These are phyloP conservation scores for Netelia virgata DNA, from an alignment of 2,888 invertebrate species.

Conservation along the genomic window DNA sequence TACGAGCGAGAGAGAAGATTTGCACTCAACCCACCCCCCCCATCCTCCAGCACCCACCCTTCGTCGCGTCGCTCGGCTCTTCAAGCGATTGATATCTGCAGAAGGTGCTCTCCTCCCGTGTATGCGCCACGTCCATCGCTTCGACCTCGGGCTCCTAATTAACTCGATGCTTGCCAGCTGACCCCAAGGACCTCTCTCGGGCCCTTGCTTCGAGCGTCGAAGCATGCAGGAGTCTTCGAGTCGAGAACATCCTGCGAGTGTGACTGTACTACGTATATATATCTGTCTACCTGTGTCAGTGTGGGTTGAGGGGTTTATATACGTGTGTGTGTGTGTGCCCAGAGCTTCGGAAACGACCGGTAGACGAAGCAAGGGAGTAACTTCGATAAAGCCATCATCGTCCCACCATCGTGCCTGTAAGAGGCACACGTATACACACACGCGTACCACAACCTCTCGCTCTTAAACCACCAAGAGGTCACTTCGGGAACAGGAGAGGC, in stretches of 20 bases:
- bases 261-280: conserved; percentile 54
- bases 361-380: conserved; percentile 61
- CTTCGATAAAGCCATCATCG: conserved; percentile 83
- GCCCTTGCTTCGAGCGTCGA: conserved; percentile 74
- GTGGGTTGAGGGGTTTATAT: conserved; percentile 17
- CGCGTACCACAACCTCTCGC: background rate
- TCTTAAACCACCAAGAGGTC: background rate
- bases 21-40: no score
- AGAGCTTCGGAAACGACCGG: background rate
- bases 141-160: conserved; percentile 82
- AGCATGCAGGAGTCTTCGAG: conserved; percentile 75
- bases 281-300: conserved; percentile 4
- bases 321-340: conserved; percentile 5
- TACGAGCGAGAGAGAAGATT: no score
- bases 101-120: conserved; percentile 73
- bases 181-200: conserved; percentile 77
- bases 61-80: background rate
- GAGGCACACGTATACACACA: conserved; percentile 8
- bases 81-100: conserved; percentile 82
- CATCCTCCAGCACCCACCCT: no score
- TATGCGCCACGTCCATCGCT: conserved; percentile 79
- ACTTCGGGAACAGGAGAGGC: conserved; percentile 30
- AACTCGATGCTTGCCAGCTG: conserved; percentile 84
- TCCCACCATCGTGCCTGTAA: conserved; percentile 69
- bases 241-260: conserved; percentile 68